Conservation (phyloP, 2,888 invertebrate genomes). For the Lasioglossum oenotherae region DNA sequence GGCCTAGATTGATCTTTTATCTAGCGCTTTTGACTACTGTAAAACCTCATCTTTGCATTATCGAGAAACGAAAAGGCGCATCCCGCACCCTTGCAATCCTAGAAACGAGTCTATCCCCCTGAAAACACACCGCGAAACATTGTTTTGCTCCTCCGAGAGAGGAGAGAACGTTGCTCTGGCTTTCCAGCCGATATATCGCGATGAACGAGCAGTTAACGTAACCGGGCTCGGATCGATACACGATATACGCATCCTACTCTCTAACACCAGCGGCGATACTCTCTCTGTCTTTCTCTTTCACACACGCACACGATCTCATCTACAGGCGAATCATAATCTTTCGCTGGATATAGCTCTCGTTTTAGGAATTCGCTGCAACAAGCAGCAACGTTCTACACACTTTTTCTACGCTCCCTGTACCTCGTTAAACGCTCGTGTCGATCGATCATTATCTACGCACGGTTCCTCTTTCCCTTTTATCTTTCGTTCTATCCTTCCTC, state of each 20-base stretch:
- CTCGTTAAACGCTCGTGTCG: constrained; percentile 20
- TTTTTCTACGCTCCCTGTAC: not conserved
- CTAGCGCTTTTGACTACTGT: no score
- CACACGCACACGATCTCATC: not conserved
- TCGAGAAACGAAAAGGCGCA: no score
- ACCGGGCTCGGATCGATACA: constrained; percentile 60
- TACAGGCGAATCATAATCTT: not conserved
- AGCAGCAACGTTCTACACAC: not conserved
- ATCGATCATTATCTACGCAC: constrained; percentile 45
- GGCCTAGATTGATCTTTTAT: no score
- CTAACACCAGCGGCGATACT: constrained; percentile 37
- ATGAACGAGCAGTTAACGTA: constrained; percentile 63
- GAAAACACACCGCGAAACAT: no score
- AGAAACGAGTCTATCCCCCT: no score
- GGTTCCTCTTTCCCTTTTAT: not conserved
- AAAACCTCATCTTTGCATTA: no score
- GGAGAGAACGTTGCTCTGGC: constrained; percentile 19
- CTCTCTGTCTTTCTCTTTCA: constrained; percentile 4
- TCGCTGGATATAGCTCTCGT: constrained; percentile 38
- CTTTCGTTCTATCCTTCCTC: not conserved
- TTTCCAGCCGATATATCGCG: constrained; percentile 39
- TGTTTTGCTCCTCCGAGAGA: not conserved
- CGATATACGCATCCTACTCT: constrained; percentile 30
- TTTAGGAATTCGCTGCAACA: constrained; percentile 49
- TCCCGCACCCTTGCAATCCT: no score